Base-by-base conservation (phyloP, 1,140 invertebrate genomes). In the Neuroterus valhalla region DNA sequence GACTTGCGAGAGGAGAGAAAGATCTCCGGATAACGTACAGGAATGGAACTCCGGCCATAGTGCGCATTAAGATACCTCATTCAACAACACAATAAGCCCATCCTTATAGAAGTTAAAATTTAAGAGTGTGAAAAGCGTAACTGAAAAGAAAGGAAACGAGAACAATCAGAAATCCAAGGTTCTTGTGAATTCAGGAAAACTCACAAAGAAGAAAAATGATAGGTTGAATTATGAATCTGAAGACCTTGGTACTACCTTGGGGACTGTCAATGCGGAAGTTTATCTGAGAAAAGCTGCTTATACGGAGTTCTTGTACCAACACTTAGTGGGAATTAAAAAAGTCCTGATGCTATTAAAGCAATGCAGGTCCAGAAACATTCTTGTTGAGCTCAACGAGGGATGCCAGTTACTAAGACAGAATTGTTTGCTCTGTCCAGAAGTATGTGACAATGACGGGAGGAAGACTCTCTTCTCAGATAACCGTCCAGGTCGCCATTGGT, bases 401-500 rank as follows among this genome's bases (percentile, higher is more conserved):
- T 23, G 43, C 68, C 44, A 38, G 42, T 46, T 1, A 69, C 44
- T 1, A 69, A 69, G 26, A 69, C 42, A 46, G 68, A 69, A 23
- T 69, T 11, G n/a, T n/a, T 44, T 69, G 21, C 19, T 46, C 19
- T 23, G 68, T 70, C 8, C 46, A 70, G 17, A 52, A 26, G 17
- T 70, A 50, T 31, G 50, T 55, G 1, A 50, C 26, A 17, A 50
- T 38, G 23, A 11, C 23, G 11, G 38, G 14, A 50, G 50, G 26
- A 38, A 38, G 26, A 70, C 69, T 55, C 69, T 31, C 14, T 70
- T 70, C n/a, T n/a, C n/a, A n/a, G n/a, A n/a, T n/a, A n/a, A n/a
- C n/a, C n/a, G n/a, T n/a, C n/a, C n/a, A 10, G 21, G 48, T 26
- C 48, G 69, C 19, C 48, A 55, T 38, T 70, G 48, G 31, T 70